These are phyloP conservation scores for Neodiprion virginianus DNA, from an alignment of 1,140 invertebrate genomes.

Conservation along the genomic window DNA sequence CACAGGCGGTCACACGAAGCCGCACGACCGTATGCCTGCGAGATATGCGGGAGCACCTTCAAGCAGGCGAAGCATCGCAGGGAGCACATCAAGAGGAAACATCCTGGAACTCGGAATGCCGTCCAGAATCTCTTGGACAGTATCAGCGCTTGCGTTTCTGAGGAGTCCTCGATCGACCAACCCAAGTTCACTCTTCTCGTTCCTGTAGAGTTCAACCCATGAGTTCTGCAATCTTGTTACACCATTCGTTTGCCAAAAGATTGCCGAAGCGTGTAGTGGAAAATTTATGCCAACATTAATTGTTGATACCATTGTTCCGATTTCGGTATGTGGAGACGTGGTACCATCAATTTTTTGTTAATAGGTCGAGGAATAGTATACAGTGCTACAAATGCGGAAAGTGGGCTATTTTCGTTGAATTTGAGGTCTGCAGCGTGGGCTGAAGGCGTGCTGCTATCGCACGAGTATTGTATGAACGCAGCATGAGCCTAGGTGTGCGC, in stretches of 20 bases:
- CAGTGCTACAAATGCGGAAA: no score
- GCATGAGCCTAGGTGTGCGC: no score
- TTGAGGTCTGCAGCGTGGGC: no score
- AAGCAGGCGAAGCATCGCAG: constrained; percentile 58
- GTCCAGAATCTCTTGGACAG: constrained; percentile 54
- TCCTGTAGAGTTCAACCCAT: constrained; percentile 56
- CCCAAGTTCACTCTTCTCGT: constrained; percentile 57
- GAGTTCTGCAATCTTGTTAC: constrained; percentile 24
- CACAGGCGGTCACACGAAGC: constrained; percentile 57
- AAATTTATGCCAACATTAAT: not conserved
- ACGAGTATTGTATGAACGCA: no score
- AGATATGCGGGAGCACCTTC: constrained; percentile 57
- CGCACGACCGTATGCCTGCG: constrained; percentile 55
- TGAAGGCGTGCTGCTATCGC: no score
- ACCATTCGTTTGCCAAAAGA: not conserved
- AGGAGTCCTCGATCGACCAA: constrained; percentile 47
- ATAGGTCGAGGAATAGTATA: no score
- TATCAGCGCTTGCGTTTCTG: constrained; percentile 49
- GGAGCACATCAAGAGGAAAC: constrained; percentile 57
- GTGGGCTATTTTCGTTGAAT: no score
- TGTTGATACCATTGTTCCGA: not conserved
- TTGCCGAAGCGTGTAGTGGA: not conserved
- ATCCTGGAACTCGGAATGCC: constrained; percentile 46
- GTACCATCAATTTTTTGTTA: no score
- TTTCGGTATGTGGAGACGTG: no score